These are phyloP conservation scores for Dinomys branickii DNA, from an alignment of 2,113 vertebrate species.

Conservation along the genomic window DNA sequence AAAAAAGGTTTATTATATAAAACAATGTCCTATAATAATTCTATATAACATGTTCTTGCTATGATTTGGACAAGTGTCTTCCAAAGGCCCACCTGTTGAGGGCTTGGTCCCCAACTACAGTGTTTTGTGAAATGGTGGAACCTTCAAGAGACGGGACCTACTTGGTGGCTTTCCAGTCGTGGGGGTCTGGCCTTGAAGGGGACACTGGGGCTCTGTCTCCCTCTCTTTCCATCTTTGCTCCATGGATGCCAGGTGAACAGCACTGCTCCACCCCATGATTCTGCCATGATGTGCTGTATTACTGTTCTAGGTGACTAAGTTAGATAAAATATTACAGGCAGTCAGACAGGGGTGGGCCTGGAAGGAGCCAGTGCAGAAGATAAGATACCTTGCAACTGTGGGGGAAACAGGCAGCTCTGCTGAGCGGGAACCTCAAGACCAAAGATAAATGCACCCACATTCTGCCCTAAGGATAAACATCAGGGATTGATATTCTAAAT, in stretches of 20 bases:
- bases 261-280: not conserved
- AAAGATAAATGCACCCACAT: too few species aligned
- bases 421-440: too few species aligned
- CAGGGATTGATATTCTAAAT: too few species aligned
- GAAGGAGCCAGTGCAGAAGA: too few species aligned
- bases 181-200: not conserved
- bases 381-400: too few species aligned
- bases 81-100: not conserved
- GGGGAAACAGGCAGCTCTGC: too few species aligned
- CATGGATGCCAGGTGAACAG: not conserved
- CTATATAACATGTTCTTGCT: not conserved
- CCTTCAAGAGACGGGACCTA: not conserved
- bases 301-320: too few species aligned
- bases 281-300: not conserved
- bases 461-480: too few species aligned
- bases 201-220: not conserved
- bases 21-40: not conserved
- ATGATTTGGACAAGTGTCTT: not conserved
- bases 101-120: not conserved
- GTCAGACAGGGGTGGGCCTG: too few species aligned
- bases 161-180: not conserved
- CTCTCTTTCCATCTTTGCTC: not conserved
- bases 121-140: not conserved
- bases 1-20: not conserved
- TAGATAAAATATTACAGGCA: too few species aligned